phyloP scores from a whole-genome alignment of 35 echinoderm and acorn worm species.

The Apostichopus japonicus region DNA sequence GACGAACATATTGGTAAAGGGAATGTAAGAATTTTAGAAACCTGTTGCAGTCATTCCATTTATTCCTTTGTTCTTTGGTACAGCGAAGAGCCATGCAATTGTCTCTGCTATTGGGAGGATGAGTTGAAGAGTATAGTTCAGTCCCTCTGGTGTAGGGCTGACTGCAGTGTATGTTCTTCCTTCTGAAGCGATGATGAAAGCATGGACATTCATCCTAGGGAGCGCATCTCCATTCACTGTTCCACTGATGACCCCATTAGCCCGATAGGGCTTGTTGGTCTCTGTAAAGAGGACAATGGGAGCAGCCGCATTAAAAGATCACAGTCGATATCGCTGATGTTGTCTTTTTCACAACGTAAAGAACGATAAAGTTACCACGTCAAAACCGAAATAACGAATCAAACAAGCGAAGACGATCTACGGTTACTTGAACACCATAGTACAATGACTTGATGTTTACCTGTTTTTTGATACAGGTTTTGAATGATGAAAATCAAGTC shows the following conservation, averaged over 20 bases:
- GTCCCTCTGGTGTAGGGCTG: constrained; percentile 63
- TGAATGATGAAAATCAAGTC: too few species aligned
- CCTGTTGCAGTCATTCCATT: constrained; percentile 87
- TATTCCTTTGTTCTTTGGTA: constrained; percentile 74
- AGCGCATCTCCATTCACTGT: constrained; percentile 68
- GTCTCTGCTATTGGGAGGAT: constrained; percentile 69
- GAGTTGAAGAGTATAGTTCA: constrained; percentile 71
- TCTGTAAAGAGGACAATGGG: constrained; percentile 4
- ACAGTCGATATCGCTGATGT: too few species aligned
- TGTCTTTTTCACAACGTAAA: too few species aligned
- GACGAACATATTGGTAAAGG: too few species aligned
- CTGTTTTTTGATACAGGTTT: too few species aligned
- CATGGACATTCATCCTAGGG: constrained; percentile 56
- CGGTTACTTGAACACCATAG: too few species aligned
- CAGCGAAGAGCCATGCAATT: constrained; percentile 84
- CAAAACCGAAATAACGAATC: too few species aligned
- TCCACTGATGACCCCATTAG: constrained; percentile 78
- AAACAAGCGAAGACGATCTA: too few species aligned
- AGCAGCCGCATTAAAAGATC: background rate
- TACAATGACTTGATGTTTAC: too few species aligned
- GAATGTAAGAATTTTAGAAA: constrained; percentile 10
- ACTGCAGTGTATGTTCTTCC: constrained; percentile 82
- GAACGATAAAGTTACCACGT: too few species aligned
- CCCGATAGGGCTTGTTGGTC: constrained; percentile 26
- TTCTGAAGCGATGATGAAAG: constrained; percentile 66